Percentiles rank a stretch among this genome's conserved stretches.
These are phyloP conservation scores for Poecilus cupreus DNA, from an alignment of 2,888 invertebrate genomes.

Conservation along the genomic window DNA sequence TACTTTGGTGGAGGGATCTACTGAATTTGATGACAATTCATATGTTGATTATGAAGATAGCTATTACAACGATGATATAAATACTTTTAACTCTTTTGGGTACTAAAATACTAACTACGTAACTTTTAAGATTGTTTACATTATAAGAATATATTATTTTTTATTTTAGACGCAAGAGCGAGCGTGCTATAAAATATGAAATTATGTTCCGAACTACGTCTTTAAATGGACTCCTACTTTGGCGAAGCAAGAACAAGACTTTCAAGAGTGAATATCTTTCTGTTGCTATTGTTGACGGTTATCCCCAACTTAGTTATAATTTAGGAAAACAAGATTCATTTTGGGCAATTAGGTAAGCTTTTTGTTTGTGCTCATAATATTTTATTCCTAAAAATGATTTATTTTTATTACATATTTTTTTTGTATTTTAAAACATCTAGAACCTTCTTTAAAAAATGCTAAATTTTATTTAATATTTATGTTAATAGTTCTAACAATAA, in stretches of 20 bases:
- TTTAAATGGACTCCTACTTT: conserved; percentile 82
- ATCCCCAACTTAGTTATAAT: conserved; percentile 82
- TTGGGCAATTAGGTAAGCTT: conserved; percentile 69
- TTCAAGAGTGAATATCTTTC: conserved; percentile 83
- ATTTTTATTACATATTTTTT: too few relatives aligned
- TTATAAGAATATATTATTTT: not conserved
- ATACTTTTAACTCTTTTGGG: conserved; percentile 67
- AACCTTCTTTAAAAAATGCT: too few relatives aligned
- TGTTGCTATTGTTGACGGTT: conserved; percentile 82
- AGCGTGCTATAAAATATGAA: conserved; percentile 83
- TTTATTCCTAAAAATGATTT: too few relatives aligned
- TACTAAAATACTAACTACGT: conserved; percentile 61
- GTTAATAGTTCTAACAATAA: too few relatives aligned
- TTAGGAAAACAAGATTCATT: conserved; percentile 76
- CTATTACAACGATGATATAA: conserved; percentile 67
- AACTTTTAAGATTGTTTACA: not conserved
- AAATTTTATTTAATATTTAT: too few relatives aligned
- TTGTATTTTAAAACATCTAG: too few relatives aligned
- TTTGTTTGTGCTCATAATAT: too few relatives aligned
- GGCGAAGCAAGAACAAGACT: conserved; percentile 82
- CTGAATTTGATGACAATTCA: conserved; percentile 64
- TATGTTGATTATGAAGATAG: conserved; percentile 66
- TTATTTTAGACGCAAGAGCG: conserved; percentile 78
- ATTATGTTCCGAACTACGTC: conserved; percentile 82
- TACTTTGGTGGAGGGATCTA: conserved; percentile 49